A percentile compares a stretch with the other conserved stretches of the same genome.
Conservation (phyloP, 1,140 invertebrate genomes). For the Paramacrobiotus metropolitanus region DNA sequence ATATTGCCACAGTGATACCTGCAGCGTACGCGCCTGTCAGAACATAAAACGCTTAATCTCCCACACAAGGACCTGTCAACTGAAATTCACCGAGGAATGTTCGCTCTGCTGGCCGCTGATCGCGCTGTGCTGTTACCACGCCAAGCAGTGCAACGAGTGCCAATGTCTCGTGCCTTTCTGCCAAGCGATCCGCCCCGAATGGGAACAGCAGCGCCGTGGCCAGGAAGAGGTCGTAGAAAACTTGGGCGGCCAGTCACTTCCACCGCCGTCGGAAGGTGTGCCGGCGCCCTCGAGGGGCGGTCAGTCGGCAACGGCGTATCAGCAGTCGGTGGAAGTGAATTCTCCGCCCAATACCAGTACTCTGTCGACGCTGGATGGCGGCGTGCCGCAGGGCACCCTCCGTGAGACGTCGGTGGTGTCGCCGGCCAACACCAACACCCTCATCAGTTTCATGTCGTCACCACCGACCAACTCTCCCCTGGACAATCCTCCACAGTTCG, state of each 20-base stretch:
- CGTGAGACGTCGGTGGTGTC: too few species aligned
- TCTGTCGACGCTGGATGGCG: too few species aligned
- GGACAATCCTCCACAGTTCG: too few species aligned
- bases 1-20: slow-evolving; percentile 93
- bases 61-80: slow-evolving; percentile 81
- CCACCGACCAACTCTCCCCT: too few species aligned
- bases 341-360: too few species aligned
- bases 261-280: too few species aligned
- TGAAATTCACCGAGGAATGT: slow-evolving; percentile 83
- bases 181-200: slow-evolving; percentile 84
- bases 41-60: slow-evolving; percentile 96
- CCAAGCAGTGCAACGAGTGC: slow-evolving; percentile 84
- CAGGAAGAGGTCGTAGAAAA: slow-evolving; percentile 30
- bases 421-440: too few species aligned
- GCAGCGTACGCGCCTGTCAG: slow-evolving; percentile 74
- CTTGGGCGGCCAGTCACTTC: background rate
- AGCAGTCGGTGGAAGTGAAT: too few species aligned
- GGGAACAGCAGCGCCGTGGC: slow-evolving; percentile 85
- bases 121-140: slow-evolving; percentile 91
- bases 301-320: too few species aligned
- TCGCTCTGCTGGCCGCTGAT: slow-evolving; percentile 96
- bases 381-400: too few species aligned
- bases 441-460: too few species aligned
- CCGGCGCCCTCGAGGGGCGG: too few species aligned
- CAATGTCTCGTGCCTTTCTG: slow-evolving; percentile 97